Evolutionary conservation across 2,888 invertebrate species (phyloP), one percentile per base, ranked within the genome.

Genomic region (Fragum whitleyi): DNA sequence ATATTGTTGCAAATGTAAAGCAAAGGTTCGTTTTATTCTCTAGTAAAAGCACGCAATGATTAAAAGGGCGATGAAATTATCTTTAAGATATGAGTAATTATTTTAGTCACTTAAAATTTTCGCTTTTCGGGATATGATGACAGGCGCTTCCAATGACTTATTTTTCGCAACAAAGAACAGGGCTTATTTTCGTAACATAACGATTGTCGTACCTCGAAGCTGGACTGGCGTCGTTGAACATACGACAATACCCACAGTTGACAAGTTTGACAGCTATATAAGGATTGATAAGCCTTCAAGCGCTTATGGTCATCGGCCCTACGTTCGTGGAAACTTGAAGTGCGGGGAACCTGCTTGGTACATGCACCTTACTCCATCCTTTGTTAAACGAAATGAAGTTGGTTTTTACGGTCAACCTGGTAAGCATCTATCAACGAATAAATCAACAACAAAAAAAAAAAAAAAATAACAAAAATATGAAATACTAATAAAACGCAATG

Each of bases 161-260:
- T 95, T 95, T 90, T 94, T 94, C 79, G 95, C 96, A 21, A 94
- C 96, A 69, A 95, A 95, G 94, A 91, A 90, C 51, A 87, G 86
- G 32, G 73, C 88, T 0, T 91, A 86, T 69, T 95, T 96, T 89
- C 94, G 95, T 78, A 94, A 95, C 61, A 95, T 96, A 79, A 95
- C 95, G 77, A 95, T 96, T 65, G 93, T 96, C 77, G 94, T 96
- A 79, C 96, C 96, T 7, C 91, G 94, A 61, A 94, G 95, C 42
- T 96, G 96, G 96, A 94, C 95, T 21, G 94, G 21, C 9, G 11
- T 26, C 16, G 19, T 5, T 7, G 21, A 16, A n/a, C 1, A 36
- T 36, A 29, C 6, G 14, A 55, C 39, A 6, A n/a, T 71, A 14
- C 71, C 71, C 1, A 23, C 71, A 36, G 71, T 71, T 2, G 36